These are phyloP conservation scores for Lissocephala sabroskyi DNA, from an alignment of 2,888 invertebrate species.

Conservation along the genomic window DNA sequence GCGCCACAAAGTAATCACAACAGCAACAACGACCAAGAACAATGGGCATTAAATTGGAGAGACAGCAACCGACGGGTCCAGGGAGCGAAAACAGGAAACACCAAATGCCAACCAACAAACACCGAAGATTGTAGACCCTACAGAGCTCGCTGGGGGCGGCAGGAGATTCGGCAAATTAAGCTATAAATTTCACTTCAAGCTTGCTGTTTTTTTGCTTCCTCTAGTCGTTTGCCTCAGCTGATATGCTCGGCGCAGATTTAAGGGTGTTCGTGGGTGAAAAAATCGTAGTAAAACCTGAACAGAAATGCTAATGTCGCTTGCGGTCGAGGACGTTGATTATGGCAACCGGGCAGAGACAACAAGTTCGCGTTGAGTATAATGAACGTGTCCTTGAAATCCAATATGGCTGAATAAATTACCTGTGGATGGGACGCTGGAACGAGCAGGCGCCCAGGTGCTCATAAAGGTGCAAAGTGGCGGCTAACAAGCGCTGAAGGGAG, in stretches of 20 bases:
- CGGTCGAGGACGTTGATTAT: constrained; percentile 4
- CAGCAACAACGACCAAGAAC: constrained; percentile 15
- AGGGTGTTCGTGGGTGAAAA: too few relatives aligned
- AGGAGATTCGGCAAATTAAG: too few relatives aligned
- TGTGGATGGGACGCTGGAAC: neutral
- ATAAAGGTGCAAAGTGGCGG: neutral
- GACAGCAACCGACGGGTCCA: constrained; percentile 10
- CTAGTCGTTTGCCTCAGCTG: too few relatives aligned
- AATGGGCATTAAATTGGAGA: constrained; percentile 29
- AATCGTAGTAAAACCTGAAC: constrained; percentile 34
- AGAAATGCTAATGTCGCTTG: constrained; percentile 38
- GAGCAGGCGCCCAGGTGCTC: neutral
- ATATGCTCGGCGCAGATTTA: too few relatives aligned
- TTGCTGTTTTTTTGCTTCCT: too few relatives aligned
- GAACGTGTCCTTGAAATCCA: constrained; percentile 62
- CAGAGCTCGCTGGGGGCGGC: too few relatives aligned
- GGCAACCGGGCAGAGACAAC: constrained; percentile 1
- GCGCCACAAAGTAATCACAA: constrained; percentile 22
- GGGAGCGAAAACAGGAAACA: neutral
- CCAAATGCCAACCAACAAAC: too few relatives aligned
- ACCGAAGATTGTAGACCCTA: too few relatives aligned
- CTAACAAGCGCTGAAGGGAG: neutral
- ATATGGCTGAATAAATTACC: constrained; percentile 60
- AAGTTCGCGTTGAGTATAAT: constrained; percentile 53
- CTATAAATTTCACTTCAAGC: too few relatives aligned